Evolutionary conservation across 2,888 invertebrate species (phyloP).

Genomic region (Tetranychus piercei): DNA sequence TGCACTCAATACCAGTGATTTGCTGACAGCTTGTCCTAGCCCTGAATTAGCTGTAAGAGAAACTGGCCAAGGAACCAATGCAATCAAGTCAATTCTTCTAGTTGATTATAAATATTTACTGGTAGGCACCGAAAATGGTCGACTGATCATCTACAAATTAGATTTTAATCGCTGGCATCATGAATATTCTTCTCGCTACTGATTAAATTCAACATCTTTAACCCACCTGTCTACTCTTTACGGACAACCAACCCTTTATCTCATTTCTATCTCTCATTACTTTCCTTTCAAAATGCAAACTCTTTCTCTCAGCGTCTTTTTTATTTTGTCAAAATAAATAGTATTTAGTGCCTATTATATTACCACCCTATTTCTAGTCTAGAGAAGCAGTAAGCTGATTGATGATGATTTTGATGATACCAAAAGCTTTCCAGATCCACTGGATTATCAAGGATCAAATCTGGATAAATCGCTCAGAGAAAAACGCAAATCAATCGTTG

Average conservation of each 20-base stretch:
- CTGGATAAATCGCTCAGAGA: too few relatives aligned
- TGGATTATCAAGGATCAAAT: too few relatives aligned
- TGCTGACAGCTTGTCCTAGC: constrained; percentile 7
- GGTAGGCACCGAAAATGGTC: constrained; percentile 89
- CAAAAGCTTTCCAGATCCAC: background rate
- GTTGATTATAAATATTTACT: constrained; percentile 62
- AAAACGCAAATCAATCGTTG: too few relatives aligned
- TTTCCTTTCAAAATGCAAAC: too few relatives aligned
- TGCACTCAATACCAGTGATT: constrained; percentile 45
- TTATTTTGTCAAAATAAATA: background rate
- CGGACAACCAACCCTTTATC: too few relatives aligned
- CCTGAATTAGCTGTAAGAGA: constrained; percentile 10
- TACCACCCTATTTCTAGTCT: background rate
- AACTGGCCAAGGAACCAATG: background rate
- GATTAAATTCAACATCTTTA: background rate
- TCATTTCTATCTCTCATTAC: too few relatives aligned
- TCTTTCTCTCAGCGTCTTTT: background rate
- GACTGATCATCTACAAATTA: constrained; percentile 95
- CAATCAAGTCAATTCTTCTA: constrained; percentile 19
- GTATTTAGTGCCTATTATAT: background rate
- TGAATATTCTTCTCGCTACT: constrained; percentile 8
- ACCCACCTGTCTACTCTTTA: background rate
- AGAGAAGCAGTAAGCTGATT: background rate
- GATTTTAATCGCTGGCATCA: constrained; percentile 57
- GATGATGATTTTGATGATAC: background rate